Conservation (phyloP, 2,797 vertebrate genomes). For the Syndactyla subalaris region DNA sequence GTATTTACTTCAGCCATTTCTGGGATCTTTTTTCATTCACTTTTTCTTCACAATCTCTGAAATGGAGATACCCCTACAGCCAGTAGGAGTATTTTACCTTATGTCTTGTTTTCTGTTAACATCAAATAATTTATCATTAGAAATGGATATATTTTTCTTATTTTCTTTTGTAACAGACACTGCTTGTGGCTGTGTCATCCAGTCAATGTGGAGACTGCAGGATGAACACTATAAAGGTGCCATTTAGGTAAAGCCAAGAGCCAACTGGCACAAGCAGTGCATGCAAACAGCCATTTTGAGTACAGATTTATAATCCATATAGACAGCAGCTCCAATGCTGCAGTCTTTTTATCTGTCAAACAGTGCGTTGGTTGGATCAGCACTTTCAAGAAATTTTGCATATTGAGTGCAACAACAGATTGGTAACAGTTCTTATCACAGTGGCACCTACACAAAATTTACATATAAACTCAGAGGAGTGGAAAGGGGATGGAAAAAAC, state of each 20-base stretch:
- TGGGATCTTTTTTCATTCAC: neutral
- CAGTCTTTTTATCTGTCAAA: neutral
- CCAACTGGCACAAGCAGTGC: neutral
- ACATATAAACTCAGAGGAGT: neutral
- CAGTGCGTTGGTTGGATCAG: neutral
- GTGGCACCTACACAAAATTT: neutral
- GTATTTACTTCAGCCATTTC: neutral
- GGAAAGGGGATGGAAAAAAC: neutral
- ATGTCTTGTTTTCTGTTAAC: neutral
- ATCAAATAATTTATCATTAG: neutral
- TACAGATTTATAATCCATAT: neutral
- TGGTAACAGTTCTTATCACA: neutral
- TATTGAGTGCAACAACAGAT: neutral
- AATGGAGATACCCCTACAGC: neutral
- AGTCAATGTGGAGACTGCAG: neutral
- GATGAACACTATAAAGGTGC: neutral
- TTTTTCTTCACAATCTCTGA: neutral
- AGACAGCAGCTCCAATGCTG: neutral
- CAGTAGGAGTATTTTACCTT: neutral
- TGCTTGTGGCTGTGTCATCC: neutral
- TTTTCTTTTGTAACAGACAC: neutral
- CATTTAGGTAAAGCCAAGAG: neutral
- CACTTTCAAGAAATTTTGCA: neutral
- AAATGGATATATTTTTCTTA: neutral
- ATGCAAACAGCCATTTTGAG: neutral